Evolutionary conservation across 2,113 vertebrate genomes (phyloP).

Genomic region (Tragelaphus scriptus): DNA sequence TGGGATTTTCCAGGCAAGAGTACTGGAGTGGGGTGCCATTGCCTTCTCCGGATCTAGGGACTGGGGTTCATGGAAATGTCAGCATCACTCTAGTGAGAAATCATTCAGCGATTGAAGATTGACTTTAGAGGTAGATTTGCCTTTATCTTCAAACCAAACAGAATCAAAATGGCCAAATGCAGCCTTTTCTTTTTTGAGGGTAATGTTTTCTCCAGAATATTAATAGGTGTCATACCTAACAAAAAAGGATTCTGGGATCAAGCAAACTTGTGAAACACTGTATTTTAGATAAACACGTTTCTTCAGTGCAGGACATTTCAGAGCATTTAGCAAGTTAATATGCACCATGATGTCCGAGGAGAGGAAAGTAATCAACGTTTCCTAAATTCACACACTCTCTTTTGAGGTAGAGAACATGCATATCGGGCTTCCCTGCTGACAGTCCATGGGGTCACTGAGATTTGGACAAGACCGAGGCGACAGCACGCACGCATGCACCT

Average conservation of each 20-base stretch:
- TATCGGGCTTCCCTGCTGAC: background rate
- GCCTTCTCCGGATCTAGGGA: too few relatives aligned
- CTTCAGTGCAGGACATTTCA: background rate
- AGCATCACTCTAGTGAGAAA: background rate
- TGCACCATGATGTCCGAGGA: background rate
- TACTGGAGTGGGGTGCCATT: too few relatives aligned
- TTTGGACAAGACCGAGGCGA: background rate
- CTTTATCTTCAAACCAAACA: background rate
- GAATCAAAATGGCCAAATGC: background rate
- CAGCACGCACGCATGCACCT: background rate
- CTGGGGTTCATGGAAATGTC: background rate
- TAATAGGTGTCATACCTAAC: background rate
- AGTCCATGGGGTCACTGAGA: background rate
- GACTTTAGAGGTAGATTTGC: background rate
- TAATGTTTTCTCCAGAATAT: background rate
- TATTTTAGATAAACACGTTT: background rate
- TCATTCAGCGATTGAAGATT: background rate
- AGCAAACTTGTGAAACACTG: background rate
- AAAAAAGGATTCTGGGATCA: background rate
- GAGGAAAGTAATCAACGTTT: background rate
- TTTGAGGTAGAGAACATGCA: background rate
- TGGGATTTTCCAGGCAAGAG: too few relatives aligned
- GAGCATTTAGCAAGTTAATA: background rate
- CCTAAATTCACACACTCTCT: background rate
- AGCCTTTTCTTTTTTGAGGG: background rate